Percentiles rank a stretch among this genome's conserved stretches.
Evolutionary conservation across 2,888 invertebrate genomes (phyloP).

Genomic region (Rosalia funebris): DNA sequence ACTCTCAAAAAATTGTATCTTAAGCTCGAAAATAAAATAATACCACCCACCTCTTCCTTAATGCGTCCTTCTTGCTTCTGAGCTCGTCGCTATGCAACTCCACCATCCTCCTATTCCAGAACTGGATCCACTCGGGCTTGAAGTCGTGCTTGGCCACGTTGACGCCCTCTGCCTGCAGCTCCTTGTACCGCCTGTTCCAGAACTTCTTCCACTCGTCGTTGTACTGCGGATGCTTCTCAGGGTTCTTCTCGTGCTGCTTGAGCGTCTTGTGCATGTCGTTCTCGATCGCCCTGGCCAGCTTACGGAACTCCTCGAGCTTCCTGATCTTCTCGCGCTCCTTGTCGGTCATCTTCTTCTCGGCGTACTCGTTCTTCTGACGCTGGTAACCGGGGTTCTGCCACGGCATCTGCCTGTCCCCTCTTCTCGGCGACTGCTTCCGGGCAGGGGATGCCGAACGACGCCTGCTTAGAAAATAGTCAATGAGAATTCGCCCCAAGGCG

Average conservation of each 20-base stretch:
- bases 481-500: not conserved
- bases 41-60: constrained; percentile 70
- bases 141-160: constrained; percentile 85
- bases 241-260: constrained; percentile 83
- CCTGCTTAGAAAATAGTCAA: not conserved
- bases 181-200: constrained; percentile 77
- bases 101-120: constrained; percentile 85
- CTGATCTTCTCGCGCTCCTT: constrained; percentile 50
- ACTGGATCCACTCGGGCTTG: constrained; percentile 89
- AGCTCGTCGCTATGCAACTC: constrained; percentile 79
- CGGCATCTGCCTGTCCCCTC: constrained; percentile 35
- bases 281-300: constrained; percentile 65
- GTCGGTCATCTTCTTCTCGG: constrained; percentile 22
- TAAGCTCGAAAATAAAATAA: no score
- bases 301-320: constrained; percentile 67
- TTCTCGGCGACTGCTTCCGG: constrained; percentile 26
- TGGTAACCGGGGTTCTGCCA: constrained; percentile 43
- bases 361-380: constrained; percentile 13
- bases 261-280: constrained; percentile 73
- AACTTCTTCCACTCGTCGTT: constrained; percentile 91
- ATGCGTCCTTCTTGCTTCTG: constrained; percentile 73
- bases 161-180: constrained; percentile 61
- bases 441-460: constrained; percentile 34
- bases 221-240: constrained; percentile 88
- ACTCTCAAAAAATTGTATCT: no score